Evolutionary conservation across 2,888 invertebrate species (phyloP).

Genomic region (Strigamia maritima): DNA sequence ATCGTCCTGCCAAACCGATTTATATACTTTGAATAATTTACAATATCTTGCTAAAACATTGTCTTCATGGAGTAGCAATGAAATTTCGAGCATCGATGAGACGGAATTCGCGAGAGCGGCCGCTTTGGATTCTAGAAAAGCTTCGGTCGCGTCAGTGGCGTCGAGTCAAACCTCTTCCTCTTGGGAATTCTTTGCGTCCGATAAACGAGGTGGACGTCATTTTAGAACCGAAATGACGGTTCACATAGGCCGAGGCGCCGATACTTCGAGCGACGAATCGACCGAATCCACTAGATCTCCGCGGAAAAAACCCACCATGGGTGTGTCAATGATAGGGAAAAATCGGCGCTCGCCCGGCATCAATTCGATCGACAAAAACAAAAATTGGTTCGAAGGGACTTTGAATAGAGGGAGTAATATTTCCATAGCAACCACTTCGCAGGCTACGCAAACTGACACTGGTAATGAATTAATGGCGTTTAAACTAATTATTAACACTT

Average conservation of each 20-base stretch:
- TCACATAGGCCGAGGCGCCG: neutral
- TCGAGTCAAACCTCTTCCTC: neutral
- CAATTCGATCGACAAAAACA: neutral
- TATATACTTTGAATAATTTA: neutral
- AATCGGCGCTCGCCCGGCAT: conserved; percentile 47
- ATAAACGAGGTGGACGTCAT: neutral
- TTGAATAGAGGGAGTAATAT: neutral
- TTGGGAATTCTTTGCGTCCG: neutral
- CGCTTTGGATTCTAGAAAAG: neutral
- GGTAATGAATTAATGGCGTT: conserved; percentile 25
- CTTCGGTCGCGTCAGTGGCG: neutral
- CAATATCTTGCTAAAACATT: neutral
- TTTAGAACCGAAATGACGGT: conserved; percentile 25
- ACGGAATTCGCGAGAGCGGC: neutral
- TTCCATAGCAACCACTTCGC: conserved; percentile 33
- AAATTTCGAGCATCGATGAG: neutral
- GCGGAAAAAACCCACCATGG: conserved; percentile 50
- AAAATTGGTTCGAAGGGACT: neutral
- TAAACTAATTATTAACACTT: conserved; percentile 5
- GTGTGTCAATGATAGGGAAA: conserved; percentile 52
- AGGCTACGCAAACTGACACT: conserved; percentile 41
- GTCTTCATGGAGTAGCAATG: neutral
- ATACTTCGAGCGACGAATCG: neutral
- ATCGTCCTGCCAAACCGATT: conserved; percentile 2
- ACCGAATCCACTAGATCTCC: conserved; percentile 40